These are phyloP conservation scores for Axis porcinus DNA, from an alignment of 2,113 vertebrate species.

Conservation along the genomic window DNA sequence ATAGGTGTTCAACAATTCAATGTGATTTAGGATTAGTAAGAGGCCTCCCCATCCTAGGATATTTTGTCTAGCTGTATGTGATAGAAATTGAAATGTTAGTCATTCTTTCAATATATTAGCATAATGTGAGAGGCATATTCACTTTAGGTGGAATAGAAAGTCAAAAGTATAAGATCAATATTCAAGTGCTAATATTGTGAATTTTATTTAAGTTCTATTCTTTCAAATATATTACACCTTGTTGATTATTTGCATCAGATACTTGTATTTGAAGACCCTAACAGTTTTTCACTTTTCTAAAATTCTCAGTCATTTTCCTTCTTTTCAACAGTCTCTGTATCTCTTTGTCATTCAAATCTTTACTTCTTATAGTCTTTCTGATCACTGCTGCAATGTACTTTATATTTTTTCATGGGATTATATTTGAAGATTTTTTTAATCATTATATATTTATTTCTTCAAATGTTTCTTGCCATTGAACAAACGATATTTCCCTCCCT, in stretches of 20 bases:
- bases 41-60: not conserved
- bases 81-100: not conserved
- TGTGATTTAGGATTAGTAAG: not conserved
- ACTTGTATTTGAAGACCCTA: not conserved
- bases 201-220: not conserved
- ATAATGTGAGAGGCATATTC: not conserved
- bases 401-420: not conserved
- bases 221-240: not conserved
- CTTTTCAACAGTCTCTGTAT: not conserved
- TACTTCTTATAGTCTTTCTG: not conserved
- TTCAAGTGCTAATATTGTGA: not conserved
- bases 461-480: not conserved
- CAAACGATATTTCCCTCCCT: rapidly evolving
- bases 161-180: not conserved
- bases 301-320: not conserved
- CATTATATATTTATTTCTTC: not conserved
- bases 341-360: not conserved
- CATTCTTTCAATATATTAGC: not conserved
- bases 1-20: not conserved
- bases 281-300: not conserved
- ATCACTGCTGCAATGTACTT: not conserved
- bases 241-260: not conserved
- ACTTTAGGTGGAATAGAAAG: not conserved
- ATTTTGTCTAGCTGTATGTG: not conserved
- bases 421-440: not conserved